Percentiles rank a stretch among this genome's conserved stretches.
Evolutionary conservation across 1,140 invertebrate species (phyloP).

Genomic region (Heterodera schachtii): DNA sequence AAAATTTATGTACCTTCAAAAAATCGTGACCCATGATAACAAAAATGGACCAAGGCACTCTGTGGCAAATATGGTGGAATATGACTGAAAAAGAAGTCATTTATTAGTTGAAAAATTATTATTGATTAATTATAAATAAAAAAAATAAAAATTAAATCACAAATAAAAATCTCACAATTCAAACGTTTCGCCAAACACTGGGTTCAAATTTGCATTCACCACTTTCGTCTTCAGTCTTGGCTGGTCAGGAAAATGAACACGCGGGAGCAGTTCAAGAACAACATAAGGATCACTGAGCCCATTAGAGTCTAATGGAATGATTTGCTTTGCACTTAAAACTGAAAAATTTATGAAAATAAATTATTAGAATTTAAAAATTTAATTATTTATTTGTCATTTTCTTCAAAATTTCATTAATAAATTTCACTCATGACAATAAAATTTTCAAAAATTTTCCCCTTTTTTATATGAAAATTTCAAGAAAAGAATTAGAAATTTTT

Average conservation of each 20-base stretch:
- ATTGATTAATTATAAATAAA: no score
- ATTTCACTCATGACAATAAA: no score
- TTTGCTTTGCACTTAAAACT: conserved; percentile 82
- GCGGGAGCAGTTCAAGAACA: conserved; percentile 85
- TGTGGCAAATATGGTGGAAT: conserved; percentile 81
- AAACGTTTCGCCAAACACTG: conserved; percentile 92
- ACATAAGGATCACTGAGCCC: conserved; percentile 91
- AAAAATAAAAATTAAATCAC: no score
- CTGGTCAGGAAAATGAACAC: conserved; percentile 79
- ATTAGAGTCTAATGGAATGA: conserved; percentile 89
- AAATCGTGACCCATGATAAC: conserved; percentile 97
- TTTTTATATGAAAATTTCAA: no score
- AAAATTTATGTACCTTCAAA: conserved; percentile 19
- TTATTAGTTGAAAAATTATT: not conserved
- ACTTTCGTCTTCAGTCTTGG: conserved; percentile 85
- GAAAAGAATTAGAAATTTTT: no score
- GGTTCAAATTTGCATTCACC: conserved; percentile 86
- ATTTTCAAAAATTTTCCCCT: no score
- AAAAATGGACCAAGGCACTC: conserved; percentile 82
- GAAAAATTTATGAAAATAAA: conserved; percentile 1
- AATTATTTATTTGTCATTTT: no score
- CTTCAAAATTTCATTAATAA: no score
- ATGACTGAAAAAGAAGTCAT: conserved; percentile 71
- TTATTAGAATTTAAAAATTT: no score
- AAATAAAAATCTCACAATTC: conserved; percentile 75